A percentile compares a stretch with the other conserved stretches of the same genome.
Conservation (phyloP, 2,113 vertebrate species). For the Channa maculata region DNA sequence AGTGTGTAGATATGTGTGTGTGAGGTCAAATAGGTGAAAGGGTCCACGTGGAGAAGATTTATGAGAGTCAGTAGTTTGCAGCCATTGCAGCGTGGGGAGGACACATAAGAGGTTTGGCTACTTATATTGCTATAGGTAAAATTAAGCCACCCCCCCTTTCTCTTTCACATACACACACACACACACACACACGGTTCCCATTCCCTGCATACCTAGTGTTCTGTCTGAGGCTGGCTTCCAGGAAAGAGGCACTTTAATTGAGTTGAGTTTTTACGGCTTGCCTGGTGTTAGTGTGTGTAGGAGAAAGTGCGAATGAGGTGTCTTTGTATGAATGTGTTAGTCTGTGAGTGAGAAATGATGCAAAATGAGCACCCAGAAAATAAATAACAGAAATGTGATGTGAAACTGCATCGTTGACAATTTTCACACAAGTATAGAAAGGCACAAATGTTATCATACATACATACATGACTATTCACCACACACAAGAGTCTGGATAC, state of each 20-base stretch:
- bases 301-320: slow-evolving; percentile 57
- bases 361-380: not conserved
- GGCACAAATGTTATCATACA: not conserved
- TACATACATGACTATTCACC: not conserved
- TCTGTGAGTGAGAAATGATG: slow-evolving; percentile 29
- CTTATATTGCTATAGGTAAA: slow-evolving; percentile 56
- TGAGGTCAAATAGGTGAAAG: slow-evolving; percentile 73
- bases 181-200: slow-evolving; percentile 77
- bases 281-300: slow-evolving; percentile 72
- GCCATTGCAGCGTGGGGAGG: slow-evolving; percentile 17
- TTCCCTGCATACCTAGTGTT: slow-evolving; percentile 86
- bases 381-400: not conserved
- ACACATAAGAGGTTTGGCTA: slow-evolving; percentile 33
- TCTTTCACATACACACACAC: slow-evolving; percentile 12
- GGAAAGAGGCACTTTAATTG: slow-evolving; percentile 88
- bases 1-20: slow-evolving; percentile 25
- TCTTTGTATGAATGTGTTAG: slow-evolving; percentile 43
- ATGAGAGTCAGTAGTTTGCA: slow-evolving; percentile 57
- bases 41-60: slow-evolving; percentile 68
- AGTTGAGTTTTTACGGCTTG: slow-evolving; percentile 85
- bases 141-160: slow-evolving; percentile 24
- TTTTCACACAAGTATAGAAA: not conserved
- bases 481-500: not conserved
- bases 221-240: slow-evolving; percentile 84
- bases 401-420: not conserved